Percentiles rank a stretch among this genome's conserved stretches.
Evolutionary conservation across 2,888 invertebrate genomes (phyloP).

Genomic region (Harmothoe impar): DNA sequence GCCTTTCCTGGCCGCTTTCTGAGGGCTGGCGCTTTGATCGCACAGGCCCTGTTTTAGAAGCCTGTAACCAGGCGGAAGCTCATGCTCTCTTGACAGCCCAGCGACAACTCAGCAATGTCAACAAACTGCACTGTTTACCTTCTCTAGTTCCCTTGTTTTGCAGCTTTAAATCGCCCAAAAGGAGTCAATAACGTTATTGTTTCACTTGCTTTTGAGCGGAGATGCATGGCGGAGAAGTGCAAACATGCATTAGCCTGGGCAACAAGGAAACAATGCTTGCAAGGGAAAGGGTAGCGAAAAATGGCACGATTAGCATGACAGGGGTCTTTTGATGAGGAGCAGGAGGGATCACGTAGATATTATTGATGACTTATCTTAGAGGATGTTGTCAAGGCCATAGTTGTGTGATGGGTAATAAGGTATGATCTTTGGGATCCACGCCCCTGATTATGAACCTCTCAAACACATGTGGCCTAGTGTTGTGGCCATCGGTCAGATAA

Average conservation of each 20-base stretch:
- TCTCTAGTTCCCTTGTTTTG: background rate
- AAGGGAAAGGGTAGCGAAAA: too few relatives aligned
- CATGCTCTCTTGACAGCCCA: background rate
- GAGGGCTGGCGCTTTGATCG: background rate
- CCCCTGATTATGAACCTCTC: too few relatives aligned
- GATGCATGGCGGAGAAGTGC: background rate
- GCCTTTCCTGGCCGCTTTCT: background rate
- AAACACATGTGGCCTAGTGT: too few relatives aligned
- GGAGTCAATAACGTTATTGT: background rate
- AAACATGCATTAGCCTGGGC: background rate
- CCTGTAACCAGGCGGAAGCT: background rate
- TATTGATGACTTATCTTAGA: too few relatives aligned
- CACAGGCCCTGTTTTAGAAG: background rate
- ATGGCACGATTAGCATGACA: too few relatives aligned
- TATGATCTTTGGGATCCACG: too few relatives aligned
- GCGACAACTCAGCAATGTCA: background rate
- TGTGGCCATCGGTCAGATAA: too few relatives aligned
- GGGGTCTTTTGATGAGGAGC: too few relatives aligned
- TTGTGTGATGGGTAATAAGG: too few relatives aligned
- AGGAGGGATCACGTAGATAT: too few relatives aligned
- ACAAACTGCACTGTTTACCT: background rate
- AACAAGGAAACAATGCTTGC: conserved; percentile 1
- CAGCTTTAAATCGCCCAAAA: background rate
- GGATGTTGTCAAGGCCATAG: too few relatives aligned
- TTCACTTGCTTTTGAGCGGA: background rate